A percentile compares a stretch with the other conserved stretches of the same genome.
Evolutionary conservation across 2,113 vertebrate species (phyloP).

Genomic region (Neoarius graeffei): DNA sequence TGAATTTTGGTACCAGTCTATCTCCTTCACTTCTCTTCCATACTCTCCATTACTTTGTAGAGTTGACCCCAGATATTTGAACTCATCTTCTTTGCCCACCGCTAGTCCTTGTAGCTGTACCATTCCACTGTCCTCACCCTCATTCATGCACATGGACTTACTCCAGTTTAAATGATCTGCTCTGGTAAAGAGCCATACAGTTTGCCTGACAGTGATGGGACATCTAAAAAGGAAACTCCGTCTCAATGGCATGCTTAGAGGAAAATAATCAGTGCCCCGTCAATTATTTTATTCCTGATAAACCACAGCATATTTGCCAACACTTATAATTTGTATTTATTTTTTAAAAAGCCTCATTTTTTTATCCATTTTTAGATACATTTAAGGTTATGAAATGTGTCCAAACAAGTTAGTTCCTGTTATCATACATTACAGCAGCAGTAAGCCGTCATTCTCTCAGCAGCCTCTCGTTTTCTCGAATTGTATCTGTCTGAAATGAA

Average conservation of each 20-base stretch:
- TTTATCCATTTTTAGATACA: not conserved
- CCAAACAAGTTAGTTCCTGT: not conserved
- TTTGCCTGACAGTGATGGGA: not conserved
- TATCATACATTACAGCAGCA: not conserved
- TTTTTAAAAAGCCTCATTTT: not conserved
- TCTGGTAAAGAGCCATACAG: not conserved
- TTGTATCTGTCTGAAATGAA: not conserved
- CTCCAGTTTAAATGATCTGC: not conserved
- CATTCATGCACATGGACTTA: too few relatives aligned
- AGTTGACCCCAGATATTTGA: too few relatives aligned
- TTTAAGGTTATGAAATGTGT: not conserved
- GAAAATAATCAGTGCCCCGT: not conserved
- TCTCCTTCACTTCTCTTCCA: too few relatives aligned
- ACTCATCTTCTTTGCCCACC: too few relatives aligned
- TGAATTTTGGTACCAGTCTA: too few relatives aligned
- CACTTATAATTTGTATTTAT: not conserved
- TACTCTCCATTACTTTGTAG: too few relatives aligned
- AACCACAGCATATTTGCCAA: not conserved
- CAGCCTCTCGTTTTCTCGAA: not conserved
- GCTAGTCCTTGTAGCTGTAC: too few relatives aligned
- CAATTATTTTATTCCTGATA: not conserved
- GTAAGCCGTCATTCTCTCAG: not conserved
- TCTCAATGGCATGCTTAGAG: not conserved
- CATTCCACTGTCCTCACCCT: too few relatives aligned
- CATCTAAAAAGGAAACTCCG: not conserved